phyloP scores from a whole-genome alignment of 2,797 vertebrate species.

The Microctenopoma stevenorrisi region DNA sequence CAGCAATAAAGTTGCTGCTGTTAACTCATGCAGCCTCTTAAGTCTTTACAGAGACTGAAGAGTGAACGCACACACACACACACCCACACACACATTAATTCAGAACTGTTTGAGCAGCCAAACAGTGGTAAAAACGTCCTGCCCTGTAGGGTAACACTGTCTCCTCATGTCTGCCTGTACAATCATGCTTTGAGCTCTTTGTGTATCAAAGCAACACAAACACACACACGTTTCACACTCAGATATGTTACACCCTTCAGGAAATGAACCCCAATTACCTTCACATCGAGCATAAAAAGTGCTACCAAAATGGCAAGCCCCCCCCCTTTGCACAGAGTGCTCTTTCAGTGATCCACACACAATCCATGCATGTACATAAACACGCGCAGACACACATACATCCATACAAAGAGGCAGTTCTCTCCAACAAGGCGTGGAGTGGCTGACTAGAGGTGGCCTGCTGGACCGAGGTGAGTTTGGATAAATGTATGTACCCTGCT shows the following conservation, averaged over 20 bases:
- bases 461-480: constrained; percentile 41
- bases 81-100: background rate
- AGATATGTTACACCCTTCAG: constrained; percentile 40
- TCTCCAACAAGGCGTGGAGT: constrained; percentile 59
- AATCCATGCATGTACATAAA: constrained; percentile 23
- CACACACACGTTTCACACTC: background rate
- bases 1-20: too few species aligned
- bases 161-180: constrained; percentile 10
- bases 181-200: constrained; percentile 23
- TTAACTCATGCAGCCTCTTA: too few species aligned
- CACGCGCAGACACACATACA: constrained; percentile 31
- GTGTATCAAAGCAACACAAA: constrained; percentile 17
- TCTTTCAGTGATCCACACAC: constrained; percentile 58
- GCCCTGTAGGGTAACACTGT: background rate
- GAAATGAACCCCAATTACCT: constrained; percentile 72
- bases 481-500: background rate
- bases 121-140: background rate
- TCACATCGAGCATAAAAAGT: constrained; percentile 59
- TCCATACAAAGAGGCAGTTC: constrained; percentile 71
- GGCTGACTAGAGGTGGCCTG: constrained; percentile 61
- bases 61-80: background rate
- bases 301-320: constrained; percentile 50
- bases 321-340: constrained; percentile 65
- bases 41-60: too few species aligned
- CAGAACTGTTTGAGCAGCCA: background rate